phyloP scores from a whole-genome alignment of 2,797 vertebrate genomes.

The Echeneis naucrates region DNA sequence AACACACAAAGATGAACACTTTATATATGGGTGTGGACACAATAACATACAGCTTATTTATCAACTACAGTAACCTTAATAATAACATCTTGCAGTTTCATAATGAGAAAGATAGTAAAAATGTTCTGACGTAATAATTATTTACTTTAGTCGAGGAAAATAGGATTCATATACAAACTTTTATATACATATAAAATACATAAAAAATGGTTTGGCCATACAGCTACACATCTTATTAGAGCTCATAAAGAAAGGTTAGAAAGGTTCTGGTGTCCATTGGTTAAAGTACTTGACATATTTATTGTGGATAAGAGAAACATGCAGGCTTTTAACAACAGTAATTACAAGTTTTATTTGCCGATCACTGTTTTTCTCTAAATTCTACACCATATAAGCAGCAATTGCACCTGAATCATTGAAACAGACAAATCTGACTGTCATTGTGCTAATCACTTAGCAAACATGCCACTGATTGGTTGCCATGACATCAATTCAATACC shows the following conservation, averaged over 20 bases:
- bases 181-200: no score
- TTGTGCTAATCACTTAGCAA: conserved; percentile 27
- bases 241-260: not conserved
- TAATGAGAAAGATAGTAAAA: not conserved
- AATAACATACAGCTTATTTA: conserved; percentile 2
- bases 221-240: not conserved
- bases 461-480: conserved; percentile 38
- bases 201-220: not conserved
- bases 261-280: conserved; percentile 8
- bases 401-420: not conserved
- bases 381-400: not conserved
- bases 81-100: not conserved
- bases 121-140: not conserved
- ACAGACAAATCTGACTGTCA: conserved; percentile 18
- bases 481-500: conserved; percentile 31
- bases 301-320: no score
- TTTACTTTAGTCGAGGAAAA: no score
- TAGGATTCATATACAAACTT: no score
- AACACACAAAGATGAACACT: conserved; percentile 36
- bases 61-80: not conserved
- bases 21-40: no score
- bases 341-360: conserved; percentile 1
- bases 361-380: conserved; percentile 5
- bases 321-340: not conserved
- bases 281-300: no score